Conservation (phyloP, 2,797 vertebrate genomes). For the Lithobates pipiens region DNA sequence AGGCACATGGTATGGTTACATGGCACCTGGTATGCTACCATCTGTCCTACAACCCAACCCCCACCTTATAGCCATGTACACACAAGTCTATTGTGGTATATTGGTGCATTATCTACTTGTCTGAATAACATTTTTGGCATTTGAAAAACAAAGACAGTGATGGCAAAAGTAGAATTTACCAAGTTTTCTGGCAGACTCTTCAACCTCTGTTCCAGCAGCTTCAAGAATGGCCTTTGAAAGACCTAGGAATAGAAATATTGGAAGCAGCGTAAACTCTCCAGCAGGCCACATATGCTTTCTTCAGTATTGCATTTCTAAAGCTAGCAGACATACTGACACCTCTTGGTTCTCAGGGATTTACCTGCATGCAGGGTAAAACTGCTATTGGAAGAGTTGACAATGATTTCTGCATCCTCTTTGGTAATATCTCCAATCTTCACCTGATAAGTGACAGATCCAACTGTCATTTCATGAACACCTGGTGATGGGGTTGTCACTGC, state of each 20-base stretch:
- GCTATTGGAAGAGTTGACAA: constrained; percentile 84
- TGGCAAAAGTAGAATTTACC: too few species aligned
- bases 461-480: constrained; percentile 76
- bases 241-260: constrained; percentile 70
- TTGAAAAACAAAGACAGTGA: too few species aligned
- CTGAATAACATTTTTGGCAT: too few species aligned
- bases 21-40: too few species aligned
- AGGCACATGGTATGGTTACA: not conserved
- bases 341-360: constrained; percentile 55
- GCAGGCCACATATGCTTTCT: too few species aligned
- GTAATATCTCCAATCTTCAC: constrained; percentile 86
- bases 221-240: constrained; percentile 89
- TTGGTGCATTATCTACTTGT: too few species aligned
- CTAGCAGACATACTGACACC: too few species aligned
- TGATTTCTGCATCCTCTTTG: constrained; percentile 83
- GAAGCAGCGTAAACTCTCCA: too few species aligned
- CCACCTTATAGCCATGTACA: too few species aligned
- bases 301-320: too few species aligned
- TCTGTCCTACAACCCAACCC: too few species aligned
- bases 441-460: constrained; percentile 80
- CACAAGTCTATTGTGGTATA: too few species aligned
- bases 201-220: constrained; percentile 78
- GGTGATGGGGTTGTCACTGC: constrained; percentile 56
- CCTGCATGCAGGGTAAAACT: constrained; percentile 80
- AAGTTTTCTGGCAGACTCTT: constrained; percentile 70